Evolutionary conservation across 2,888 invertebrate species (phyloP).

Genomic region (Hetaerina titia): DNA sequence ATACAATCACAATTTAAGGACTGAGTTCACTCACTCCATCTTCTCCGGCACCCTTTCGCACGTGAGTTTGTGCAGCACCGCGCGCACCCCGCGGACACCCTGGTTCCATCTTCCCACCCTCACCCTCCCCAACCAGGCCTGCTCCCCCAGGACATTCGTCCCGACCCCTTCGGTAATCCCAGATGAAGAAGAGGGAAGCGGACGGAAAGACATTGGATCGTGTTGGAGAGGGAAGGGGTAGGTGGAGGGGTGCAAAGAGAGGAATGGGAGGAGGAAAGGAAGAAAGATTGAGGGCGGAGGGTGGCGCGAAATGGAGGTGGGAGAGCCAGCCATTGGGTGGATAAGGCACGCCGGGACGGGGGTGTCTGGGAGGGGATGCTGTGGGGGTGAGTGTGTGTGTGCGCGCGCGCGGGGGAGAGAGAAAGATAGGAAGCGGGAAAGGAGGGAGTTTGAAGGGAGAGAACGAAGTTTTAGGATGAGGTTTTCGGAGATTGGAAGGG

Average conservation of each 20-base stretch:
- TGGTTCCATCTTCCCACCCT: not conserved
- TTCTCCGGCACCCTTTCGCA: not conserved
- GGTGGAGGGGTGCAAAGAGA: not conserved
- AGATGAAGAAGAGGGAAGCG: constrained; percentile 62
- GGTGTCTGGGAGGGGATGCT: not conserved
- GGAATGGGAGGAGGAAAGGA: constrained; percentile 1
- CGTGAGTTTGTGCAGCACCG: not conserved
- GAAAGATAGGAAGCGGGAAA: not conserved
- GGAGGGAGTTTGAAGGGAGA: constrained; percentile 46
- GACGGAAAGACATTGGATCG: constrained; percentile 47
- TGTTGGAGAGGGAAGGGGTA: not conserved
- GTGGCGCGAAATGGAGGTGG: constrained; percentile 42
- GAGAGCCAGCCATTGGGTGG: constrained; percentile 41
- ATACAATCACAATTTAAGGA: not conserved
- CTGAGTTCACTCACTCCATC: not conserved
- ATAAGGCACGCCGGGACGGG: constrained; percentile 1
- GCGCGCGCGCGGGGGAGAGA: not conserved
- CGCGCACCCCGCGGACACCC: not conserved
- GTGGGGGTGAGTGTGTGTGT: not conserved
- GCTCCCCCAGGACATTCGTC: constrained; percentile 17
- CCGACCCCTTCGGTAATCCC: constrained; percentile 62
- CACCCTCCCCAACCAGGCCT: not conserved
- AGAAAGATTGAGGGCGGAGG: constrained; percentile 54
- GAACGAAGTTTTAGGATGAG: constrained; percentile 62
- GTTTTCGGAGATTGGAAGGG: constrained; percentile 46